These are phyloP conservation scores for Orchestes rusci DNA, from an alignment of 2,888 invertebrate species.

Conservation along the genomic window DNA sequence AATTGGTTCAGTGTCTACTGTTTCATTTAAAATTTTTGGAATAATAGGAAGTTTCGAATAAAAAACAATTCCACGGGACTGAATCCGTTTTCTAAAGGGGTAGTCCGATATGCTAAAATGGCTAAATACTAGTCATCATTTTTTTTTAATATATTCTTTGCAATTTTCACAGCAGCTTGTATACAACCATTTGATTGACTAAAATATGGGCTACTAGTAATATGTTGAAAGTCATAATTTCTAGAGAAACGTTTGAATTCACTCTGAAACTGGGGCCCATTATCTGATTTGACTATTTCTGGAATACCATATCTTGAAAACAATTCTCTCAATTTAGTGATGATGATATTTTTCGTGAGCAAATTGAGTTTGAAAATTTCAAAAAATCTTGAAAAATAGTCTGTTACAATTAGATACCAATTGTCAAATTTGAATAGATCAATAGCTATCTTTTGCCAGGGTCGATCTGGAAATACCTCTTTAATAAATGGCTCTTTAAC, in stretches of 20 bases:
- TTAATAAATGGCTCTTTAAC: not conserved
- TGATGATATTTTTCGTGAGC: not conserved
- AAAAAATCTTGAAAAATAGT: slow-evolving; percentile 1
- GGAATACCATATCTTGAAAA: slow-evolving; percentile 2
- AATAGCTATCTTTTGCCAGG: no score
- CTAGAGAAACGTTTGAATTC: not conserved
- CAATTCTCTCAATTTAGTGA: no score
- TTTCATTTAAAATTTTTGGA: no score
- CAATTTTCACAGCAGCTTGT: not conserved
- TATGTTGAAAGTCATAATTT: slow-evolving; percentile 1
- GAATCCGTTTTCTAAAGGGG: not conserved
- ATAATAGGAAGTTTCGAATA: not conserved
- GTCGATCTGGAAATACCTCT: not conserved
- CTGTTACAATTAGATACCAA: not conserved
- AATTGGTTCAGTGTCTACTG: no score
- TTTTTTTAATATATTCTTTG: slow-evolving; percentile 1
- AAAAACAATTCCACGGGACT: not conserved
- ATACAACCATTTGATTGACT: slow-evolving; percentile 1
- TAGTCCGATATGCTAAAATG: no score
- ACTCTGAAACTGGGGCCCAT: no score
- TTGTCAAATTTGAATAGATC: no score
- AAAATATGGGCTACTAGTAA: slow-evolving; percentile 1
- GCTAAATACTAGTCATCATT: no score
- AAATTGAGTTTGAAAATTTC: not conserved
- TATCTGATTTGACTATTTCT: not conserved